phyloP scores from a whole-genome alignment of 53 echinoderm and acorn worm genomes.

The Crossaster papposus region DNA sequence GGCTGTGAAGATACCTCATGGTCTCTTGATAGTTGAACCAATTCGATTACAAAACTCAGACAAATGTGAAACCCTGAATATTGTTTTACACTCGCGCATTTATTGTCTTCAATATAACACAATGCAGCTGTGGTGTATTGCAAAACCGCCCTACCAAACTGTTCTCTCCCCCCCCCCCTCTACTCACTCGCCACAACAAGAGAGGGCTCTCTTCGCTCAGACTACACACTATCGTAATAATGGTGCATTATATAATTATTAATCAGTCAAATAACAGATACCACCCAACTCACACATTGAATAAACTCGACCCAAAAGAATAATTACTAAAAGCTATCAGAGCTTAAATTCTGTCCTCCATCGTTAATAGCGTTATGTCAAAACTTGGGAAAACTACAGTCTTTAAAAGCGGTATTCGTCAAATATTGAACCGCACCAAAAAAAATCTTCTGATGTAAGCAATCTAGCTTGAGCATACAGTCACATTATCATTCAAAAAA shows the following conservation, averaged over 20 bases:
- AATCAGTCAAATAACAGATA: conserved; percentile 54
- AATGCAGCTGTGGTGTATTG: conserved; percentile 64
- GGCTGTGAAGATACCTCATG: too few species aligned
- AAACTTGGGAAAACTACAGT: neutral
- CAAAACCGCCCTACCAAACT: conserved; percentile 53
- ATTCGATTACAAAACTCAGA: neutral
- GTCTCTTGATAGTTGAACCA: too few species aligned
- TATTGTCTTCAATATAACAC: conserved; percentile 61
- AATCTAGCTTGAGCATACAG: neutral
- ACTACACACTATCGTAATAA: conserved; percentile 59
- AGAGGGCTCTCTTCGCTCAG: conserved; percentile 65
- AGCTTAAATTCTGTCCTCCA: conserved; percentile 25
- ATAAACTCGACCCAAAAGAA: conserved; percentile 11
- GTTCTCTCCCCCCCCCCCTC: conserved; percentile 49
- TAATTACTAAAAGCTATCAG: conserved; percentile 42
- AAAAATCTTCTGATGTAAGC: neutral
- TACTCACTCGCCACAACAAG: conserved; percentile 19
- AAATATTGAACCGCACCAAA: neutral
- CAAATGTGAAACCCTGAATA: neutral
- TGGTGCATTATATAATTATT: conserved; percentile 60
- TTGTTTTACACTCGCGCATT: conserved; percentile 63
- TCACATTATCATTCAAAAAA: neutral
- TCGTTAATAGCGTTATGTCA: conserved; percentile 25
- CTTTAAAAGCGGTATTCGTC: neutral
- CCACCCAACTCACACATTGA: conserved; percentile 56